Evolutionary conservation across 2,888 invertebrate species (phyloP).

Genomic region (Embidobia sp.): DNA sequence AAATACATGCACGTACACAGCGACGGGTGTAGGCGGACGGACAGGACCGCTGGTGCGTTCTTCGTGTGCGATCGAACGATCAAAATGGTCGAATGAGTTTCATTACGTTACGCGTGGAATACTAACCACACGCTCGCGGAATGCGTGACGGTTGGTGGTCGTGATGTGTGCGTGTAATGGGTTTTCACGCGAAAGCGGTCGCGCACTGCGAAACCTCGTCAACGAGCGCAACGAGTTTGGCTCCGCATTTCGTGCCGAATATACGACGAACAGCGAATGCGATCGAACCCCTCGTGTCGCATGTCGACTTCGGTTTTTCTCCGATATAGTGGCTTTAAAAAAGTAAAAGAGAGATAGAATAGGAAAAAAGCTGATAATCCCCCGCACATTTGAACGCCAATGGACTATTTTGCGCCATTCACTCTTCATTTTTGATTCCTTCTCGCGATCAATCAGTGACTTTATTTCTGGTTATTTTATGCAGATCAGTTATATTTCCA

Average conservation of each 20-base stretch:
- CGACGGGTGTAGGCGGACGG: constrained; percentile 15
- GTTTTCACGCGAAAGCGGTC: constrained; percentile 65
- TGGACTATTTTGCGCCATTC: constrained; percentile 25
- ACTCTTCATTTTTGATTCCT: constrained; percentile 26
- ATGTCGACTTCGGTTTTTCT: constrained; percentile 56
- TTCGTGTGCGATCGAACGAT: constrained; percentile 63
- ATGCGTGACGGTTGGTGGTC: constrained; percentile 61
- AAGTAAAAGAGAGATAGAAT: constrained; percentile 31
- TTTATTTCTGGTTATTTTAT: constrained; percentile 22
- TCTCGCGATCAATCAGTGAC: constrained; percentile 20
- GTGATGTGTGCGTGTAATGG: constrained; percentile 67
- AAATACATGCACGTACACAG: constrained; percentile 31
- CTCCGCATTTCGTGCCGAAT: constrained; percentile 48
- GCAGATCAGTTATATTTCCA: not conserved
- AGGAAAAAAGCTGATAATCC: constrained; percentile 37
- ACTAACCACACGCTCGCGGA: constrained; percentile 64
- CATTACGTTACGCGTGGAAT: constrained; percentile 66
- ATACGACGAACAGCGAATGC: constrained; percentile 27
- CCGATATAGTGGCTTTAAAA: constrained; percentile 30
- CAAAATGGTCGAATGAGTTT: constrained; percentile 64
- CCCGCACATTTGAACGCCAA: constrained; percentile 22
- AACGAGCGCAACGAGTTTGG: constrained; percentile 50
- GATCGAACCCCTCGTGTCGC: constrained; percentile 51
- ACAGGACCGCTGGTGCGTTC: constrained; percentile 56
- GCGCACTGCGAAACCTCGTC: constrained; percentile 57